Conservation (phyloP, 2,797 vertebrate genomes). For the Podarcis lilfordi region DNA sequence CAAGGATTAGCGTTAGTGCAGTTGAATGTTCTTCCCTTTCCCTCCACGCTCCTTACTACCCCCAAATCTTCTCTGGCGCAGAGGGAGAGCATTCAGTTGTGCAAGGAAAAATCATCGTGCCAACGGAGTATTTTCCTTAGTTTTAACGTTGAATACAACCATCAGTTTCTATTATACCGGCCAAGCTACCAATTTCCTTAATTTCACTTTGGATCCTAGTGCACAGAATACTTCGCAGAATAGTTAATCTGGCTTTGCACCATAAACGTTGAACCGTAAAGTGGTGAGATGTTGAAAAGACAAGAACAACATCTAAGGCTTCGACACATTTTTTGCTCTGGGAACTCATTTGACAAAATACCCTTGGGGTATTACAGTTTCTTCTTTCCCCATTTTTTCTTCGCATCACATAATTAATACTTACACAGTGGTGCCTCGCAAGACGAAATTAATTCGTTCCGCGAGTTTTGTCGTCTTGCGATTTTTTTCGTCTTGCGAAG, state of each 20-base stretch:
- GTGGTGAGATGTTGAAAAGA: not conserved
- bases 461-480: too few relatives aligned
- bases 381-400: slow-evolving; percentile 21
- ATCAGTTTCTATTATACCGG: too few relatives aligned
- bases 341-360: slow-evolving; percentile 5
- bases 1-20: too few relatives aligned
- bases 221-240: not conserved
- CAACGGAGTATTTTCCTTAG: too few relatives aligned
- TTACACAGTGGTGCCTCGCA: not conserved
- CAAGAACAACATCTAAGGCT: not conserved
- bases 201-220: not conserved
- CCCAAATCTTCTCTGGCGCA: too few relatives aligned
- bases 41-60: too few relatives aligned
- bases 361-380: slow-evolving; percentile 35
- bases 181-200: not conserved
- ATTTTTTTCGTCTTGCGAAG: too few relatives aligned
- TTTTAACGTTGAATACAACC: too few relatives aligned
- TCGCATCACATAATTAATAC: not conserved
- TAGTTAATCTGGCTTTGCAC: not conserved
- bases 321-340: not conserved
- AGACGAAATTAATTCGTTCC: too few relatives aligned
- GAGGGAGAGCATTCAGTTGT: too few relatives aligned
- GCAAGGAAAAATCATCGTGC: too few relatives aligned
- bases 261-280: not conserved
- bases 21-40: too few relatives aligned